A percentile compares a stretch with the other conserved stretches of the same genome.
Conservation (phyloP, 2,888 invertebrate genomes). For the Acleris literana region DNA sequence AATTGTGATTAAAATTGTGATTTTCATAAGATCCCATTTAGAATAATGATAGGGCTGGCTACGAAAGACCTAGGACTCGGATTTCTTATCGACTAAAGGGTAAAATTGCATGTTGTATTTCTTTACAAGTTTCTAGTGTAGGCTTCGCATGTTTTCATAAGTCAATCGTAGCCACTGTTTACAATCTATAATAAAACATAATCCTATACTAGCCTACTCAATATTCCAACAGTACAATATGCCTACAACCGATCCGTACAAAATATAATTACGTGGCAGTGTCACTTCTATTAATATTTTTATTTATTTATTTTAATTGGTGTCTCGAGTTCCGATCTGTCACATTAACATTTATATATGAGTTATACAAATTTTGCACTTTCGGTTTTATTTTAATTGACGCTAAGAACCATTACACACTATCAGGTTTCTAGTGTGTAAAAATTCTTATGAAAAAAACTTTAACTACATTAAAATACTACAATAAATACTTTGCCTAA, state of each 20-base stretch:
- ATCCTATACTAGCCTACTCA: conserved; percentile 48
- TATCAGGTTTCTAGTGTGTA: conserved; percentile 22
- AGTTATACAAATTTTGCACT: conserved; percentile 38
- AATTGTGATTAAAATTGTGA: conserved; percentile 58
- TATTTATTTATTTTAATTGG: conserved; percentile 39
- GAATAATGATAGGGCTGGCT: conserved; percentile 47
- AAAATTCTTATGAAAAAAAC: conserved; percentile 30
- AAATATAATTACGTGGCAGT: conserved; percentile 52
- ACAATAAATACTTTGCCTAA: conserved; percentile 46
- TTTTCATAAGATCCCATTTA: conserved; percentile 70
- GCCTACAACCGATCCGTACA: conserved; percentile 44
- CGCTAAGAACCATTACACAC: conserved; percentile 29
- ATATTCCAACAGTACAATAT: conserved; percentile 42
- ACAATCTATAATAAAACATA: conserved; percentile 40
- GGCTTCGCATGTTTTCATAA: background rate
- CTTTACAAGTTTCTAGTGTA: no score
- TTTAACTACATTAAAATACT: conserved; percentile 34
- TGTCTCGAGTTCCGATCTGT: conserved; percentile 40
- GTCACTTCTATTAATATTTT: conserved; percentile 37
- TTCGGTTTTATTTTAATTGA: conserved; percentile 37
- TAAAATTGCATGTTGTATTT: no score
- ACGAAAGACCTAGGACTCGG: conserved; percentile 44
- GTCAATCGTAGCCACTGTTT: conserved; percentile 35
- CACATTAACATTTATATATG: conserved; percentile 35
- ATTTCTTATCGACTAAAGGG: background rate